Conservation (phyloP, 2,797 vertebrate species). For the Neoniphon sammara region DNA sequence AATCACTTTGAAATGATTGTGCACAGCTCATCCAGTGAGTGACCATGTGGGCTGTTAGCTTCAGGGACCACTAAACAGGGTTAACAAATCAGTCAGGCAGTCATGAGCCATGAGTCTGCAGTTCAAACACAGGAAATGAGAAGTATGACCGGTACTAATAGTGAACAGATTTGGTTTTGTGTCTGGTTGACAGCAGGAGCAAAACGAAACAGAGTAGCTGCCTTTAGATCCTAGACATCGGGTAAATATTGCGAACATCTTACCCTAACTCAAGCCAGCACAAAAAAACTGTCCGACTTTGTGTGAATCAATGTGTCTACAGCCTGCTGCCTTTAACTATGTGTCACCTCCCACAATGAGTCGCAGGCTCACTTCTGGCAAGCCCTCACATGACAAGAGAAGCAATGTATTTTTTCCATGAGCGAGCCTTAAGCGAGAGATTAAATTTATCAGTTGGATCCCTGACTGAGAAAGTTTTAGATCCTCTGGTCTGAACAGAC, state of each 20-base stretch:
- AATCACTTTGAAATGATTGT: too few species aligned
- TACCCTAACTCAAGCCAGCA: not conserved
- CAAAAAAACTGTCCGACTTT: not conserved
- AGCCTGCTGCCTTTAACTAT: not conserved
- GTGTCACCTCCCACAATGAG: conserved; percentile 17
- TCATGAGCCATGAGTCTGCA: conserved; percentile 28
- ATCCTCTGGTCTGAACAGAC: conserved; percentile 44
- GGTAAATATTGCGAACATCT: not conserved
- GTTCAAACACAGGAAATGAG: conserved; percentile 39
- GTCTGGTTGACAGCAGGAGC: conserved; percentile 1
- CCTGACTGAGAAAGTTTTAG: not conserved
- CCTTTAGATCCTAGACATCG: not conserved
- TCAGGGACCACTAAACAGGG: conserved; percentile 9
- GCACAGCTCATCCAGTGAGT: not conserved
- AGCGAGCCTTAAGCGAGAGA: conserved; percentile 17
- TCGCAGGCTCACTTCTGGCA: conserved; percentile 16
- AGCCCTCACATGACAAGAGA: conserved; percentile 26
- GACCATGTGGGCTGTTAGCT: not conserved
- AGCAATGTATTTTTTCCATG: not conserved
- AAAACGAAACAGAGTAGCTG: not conserved
- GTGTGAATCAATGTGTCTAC: conserved; percentile 4
- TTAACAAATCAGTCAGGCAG: conserved; percentile 17
- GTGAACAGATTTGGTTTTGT: not conserved
- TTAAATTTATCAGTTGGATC: conserved; percentile 22
- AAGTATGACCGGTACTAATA: conserved; percentile 14